Evolutionary conservation across 2,797 vertebrate genomes (phyloP).

Genomic region (Triplophysa bombifrons): DNA sequence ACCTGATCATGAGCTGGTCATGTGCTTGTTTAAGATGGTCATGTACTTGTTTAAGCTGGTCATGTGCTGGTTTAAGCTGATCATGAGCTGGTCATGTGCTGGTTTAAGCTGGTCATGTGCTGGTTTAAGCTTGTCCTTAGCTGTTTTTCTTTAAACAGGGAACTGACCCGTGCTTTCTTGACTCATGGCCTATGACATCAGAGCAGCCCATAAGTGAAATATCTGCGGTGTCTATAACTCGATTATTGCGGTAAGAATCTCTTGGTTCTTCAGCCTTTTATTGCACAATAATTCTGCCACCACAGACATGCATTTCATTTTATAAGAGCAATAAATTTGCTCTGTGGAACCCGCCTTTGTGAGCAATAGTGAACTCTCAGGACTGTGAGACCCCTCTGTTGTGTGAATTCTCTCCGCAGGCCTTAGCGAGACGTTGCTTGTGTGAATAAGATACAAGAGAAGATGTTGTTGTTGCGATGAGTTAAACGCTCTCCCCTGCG

Average conservation of each 20-base stretch:
- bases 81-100: too few relatives aligned
- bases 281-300: slow-evolving; percentile 43
- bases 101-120: too few relatives aligned
- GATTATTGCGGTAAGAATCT: slow-evolving; percentile 65
- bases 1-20: too few relatives aligned
- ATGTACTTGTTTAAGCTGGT: too few relatives aligned
- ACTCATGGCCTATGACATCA: slow-evolving; percentile 10
- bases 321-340: slow-evolving; percentile 41
- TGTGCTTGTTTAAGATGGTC: too few relatives aligned
- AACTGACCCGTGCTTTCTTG: slow-evolving; percentile 1
- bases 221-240: slow-evolving; percentile 71
- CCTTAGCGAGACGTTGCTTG: slow-evolving; percentile 10
- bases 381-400: slow-evolving; percentile 15
- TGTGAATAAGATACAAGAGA: slow-evolving; percentile 39
- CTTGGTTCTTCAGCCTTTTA: slow-evolving; percentile 52
- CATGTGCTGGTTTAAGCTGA: too few relatives aligned
- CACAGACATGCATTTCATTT: slow-evolving; percentile 49
- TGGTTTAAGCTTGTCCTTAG: too few relatives aligned
- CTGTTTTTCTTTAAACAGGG: too few relatives aligned
- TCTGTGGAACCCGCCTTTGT: slow-evolving; percentile 18
- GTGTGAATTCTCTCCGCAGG: slow-evolving; percentile 5
- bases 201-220: slow-evolving; percentile 28
- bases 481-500: slow-evolving; percentile 27
- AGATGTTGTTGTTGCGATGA: slow-evolving; percentile 39
- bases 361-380: neutral